phyloP scores from a whole-genome alignment of 2,888 invertebrate species.

The Cepaea hortensis region DNA sequence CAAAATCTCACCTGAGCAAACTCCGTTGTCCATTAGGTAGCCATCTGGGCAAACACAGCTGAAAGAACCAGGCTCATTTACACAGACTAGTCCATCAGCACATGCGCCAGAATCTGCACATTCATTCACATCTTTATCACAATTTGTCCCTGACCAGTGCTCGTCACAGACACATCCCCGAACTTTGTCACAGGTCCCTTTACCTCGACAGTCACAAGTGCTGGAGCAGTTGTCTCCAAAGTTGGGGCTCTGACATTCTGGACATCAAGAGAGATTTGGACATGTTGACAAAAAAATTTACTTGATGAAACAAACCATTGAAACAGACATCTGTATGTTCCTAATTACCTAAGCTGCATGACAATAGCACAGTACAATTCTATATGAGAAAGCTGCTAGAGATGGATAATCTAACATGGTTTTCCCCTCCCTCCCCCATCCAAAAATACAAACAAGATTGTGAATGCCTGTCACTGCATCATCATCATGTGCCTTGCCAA shows the following conservation, averaged over 20 bases:
- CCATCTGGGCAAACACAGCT: slow-evolving; percentile 34
- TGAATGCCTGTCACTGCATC: too few relatives aligned
- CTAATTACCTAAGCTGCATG: too few relatives aligned
- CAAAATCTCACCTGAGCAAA: slow-evolving; percentile 10
- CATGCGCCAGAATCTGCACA: slow-evolving; percentile 47
- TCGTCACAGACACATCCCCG: slow-evolving; percentile 51
- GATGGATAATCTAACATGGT: too few relatives aligned
- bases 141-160: slow-evolving; percentile 52
- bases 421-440: too few relatives aligned
- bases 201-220: slow-evolving; percentile 46
- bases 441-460: too few relatives aligned
- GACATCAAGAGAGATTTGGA: too few relatives aligned
- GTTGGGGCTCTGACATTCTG: background rate
- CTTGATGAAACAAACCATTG: too few relatives aligned
- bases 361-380: too few relatives aligned
- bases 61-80: slow-evolving; percentile 35
- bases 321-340: too few relatives aligned
- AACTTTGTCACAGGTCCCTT: slow-evolving; percentile 46
- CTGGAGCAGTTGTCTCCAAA: slow-evolving; percentile 51
- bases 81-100: slow-evolving; percentile 30
- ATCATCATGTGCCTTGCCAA: too few relatives aligned
- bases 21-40: slow-evolving; percentile 40
- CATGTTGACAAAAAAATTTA: too few relatives aligned
- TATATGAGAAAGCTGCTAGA: too few relatives aligned
- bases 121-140: slow-evolving; percentile 54